phyloP scores from a whole-genome alignment of 1,140 invertebrate species.

The Dendrolimus punctatus region DNA sequence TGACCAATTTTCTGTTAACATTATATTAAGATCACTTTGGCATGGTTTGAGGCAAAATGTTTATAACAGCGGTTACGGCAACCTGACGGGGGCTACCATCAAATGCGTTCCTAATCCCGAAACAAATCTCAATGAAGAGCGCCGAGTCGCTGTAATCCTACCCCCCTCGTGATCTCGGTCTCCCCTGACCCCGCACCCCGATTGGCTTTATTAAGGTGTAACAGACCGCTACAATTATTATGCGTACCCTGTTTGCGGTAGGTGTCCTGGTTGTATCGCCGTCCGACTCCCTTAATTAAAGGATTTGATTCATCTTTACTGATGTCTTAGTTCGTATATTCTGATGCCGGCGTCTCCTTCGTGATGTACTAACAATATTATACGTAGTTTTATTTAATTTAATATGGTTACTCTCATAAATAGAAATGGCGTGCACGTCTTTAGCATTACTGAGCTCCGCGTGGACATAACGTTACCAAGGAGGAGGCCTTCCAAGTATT shows the following conservation, averaged over 20 bases:
- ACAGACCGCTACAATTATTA: constrained; percentile 70
- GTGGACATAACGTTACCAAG: constrained; percentile 5
- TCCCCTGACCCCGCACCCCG: constrained; percentile 28
- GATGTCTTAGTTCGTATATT: constrained; percentile 9
- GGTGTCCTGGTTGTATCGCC: constrained; percentile 56
- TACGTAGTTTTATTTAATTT: too few species aligned
- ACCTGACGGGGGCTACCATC: constrained; percentile 37
- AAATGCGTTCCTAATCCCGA: constrained; percentile 60
- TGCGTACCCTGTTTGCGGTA: constrained; percentile 67
- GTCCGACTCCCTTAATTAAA: constrained; percentile 62
- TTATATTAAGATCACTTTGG: background rate
- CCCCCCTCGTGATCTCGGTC: constrained; percentile 14
- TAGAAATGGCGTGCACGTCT: too few species aligned
- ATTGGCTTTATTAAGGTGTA: constrained; percentile 71
- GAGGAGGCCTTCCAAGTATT: constrained; percentile 8
- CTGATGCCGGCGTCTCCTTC: background rate
- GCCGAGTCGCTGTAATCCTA: constrained; percentile 54
- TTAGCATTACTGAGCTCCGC: background rate
- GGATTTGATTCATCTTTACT: constrained; percentile 49
- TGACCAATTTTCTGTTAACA: constrained; percentile 26
- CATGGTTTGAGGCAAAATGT: constrained; percentile 9
- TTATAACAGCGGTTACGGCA: constrained; percentile 14
- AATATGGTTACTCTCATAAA: too few species aligned
- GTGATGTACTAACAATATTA: too few species aligned
- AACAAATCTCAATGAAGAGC: constrained; percentile 70